Evolutionary conservation across 2,888 invertebrate genomes (phyloP).

Genomic region (Melikaiella ostensackeni): DNA sequence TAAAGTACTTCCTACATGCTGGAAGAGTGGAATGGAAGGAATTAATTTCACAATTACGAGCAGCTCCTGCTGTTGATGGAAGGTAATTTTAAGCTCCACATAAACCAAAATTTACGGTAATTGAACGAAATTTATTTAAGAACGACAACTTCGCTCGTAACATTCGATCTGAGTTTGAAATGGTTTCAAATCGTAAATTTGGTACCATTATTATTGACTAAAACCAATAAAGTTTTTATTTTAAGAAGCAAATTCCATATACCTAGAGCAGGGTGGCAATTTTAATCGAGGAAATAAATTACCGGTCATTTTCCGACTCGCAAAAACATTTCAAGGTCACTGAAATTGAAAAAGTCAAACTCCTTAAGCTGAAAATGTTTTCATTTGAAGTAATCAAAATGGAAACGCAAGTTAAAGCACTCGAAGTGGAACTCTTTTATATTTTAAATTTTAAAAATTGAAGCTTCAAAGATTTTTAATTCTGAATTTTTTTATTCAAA

Average conservation of each 20-base stretch:
- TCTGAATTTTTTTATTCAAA: too few relatives aligned
- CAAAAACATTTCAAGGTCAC: too few relatives aligned
- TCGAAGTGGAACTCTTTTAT: too few relatives aligned
- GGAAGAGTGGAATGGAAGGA: neutral
- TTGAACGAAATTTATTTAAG: slow-evolving; percentile 3
- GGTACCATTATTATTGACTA: neutral
- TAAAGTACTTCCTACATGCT: neutral
- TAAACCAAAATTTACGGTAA: slow-evolving; percentile 22
- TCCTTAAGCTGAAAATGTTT: too few relatives aligned
- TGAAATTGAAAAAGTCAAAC: too few relatives aligned
- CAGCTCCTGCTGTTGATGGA: slow-evolving; percentile 16
- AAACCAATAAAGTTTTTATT: neutral
- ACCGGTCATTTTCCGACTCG: too few relatives aligned
- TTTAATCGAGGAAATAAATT: too few relatives aligned
- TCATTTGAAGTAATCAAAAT: too few relatives aligned
- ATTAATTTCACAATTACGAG: slow-evolving; percentile 5
- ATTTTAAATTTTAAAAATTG: too few relatives aligned
- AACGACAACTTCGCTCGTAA: neutral
- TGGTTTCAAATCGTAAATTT: neutral
- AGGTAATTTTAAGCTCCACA: slow-evolving; percentile 11
- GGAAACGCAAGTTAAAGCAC: too few relatives aligned
- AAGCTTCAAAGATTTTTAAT: too few relatives aligned
- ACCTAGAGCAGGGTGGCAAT: too few relatives aligned
- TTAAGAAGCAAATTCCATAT: neutral
- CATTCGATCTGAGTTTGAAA: neutral